phyloP scores from a whole-genome alignment of 2,797 vertebrate genomes.

The Brachymystax lenok region DNA sequence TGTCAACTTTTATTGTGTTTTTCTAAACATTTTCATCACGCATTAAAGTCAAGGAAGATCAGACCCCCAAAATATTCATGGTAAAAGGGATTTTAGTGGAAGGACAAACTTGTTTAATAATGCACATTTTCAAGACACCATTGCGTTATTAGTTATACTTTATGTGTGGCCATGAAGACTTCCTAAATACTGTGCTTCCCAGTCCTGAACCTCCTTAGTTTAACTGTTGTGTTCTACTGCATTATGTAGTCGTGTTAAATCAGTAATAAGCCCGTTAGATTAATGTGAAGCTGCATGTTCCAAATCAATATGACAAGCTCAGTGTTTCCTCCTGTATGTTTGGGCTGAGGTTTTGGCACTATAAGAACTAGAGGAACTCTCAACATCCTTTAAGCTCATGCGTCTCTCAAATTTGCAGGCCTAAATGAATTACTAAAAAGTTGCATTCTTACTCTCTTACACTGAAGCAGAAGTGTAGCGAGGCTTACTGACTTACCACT shows the following conservation, averaged over 20 bases:
- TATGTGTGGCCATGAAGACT: not conserved
- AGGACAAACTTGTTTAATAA: constrained; percentile 3
- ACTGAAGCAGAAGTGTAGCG: not conserved
- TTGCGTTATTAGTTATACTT: constrained; percentile 5
- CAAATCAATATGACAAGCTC: constrained; percentile 10
- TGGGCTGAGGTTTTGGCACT: not conserved
- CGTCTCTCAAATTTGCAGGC: not conserved
- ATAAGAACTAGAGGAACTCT: not conserved
- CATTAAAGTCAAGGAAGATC: constrained; percentile 9
- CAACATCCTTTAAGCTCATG: constrained; percentile 1
- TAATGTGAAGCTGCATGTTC: not conserved
- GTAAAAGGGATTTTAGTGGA: not conserved
- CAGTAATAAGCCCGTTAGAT: constrained; percentile 1
- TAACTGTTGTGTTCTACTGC: not conserved
- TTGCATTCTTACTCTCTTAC: not conserved
- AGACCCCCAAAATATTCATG: not conserved
- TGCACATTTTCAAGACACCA: constrained; percentile 2
- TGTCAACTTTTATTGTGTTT: not conserved
- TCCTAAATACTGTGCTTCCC: not conserved
- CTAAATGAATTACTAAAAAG: not conserved
- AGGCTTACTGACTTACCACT: not conserved
- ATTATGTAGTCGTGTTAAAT: constrained; percentile 5
- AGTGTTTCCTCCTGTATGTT: not conserved
- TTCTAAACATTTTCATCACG: constrained; percentile 20
- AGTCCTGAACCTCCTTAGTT: not conserved